Evolutionary conservation across 1,140 invertebrate genomes (phyloP), one percentile per base, ranked within the genome.

Genomic region (Cardiocondyla obscurior): DNA sequence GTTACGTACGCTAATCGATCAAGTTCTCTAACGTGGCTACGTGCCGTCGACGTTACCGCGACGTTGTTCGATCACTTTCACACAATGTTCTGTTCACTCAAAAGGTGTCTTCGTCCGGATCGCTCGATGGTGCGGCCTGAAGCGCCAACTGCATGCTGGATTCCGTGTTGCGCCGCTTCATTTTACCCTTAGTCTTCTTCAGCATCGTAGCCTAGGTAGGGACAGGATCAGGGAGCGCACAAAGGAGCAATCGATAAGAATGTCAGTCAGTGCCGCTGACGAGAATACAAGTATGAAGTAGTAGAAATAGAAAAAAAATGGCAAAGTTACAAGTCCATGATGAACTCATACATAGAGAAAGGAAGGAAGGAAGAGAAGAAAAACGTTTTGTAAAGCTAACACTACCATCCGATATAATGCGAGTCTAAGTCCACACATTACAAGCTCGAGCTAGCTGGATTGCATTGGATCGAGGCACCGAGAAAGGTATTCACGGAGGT

Each of bases 141-240:
- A 96, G 94, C 49, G 95, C 94, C 73, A 95, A 92, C 85, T 94
- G 94, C 94, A 98, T 98, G 81, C 96, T 96, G 81, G 98, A 97
- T 95, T 98, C 97, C 82, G 98, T 98, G 94, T 99, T 98, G 91
- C 98, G 96, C 82, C 98, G 95, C 95, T 98, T 98, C 95, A 99
- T 98, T 96, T 98, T 99, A 92, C 96, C 97, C 95, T 98, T 99
- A 95, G 96, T 96, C 95, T 97, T 97, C 96, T 97, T 97, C 95
- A 97, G 95, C 97, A 97, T 97, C 92, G 97, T 97, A 89, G 97
- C 97, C 97, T 97, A 95, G 94, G 94, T 94, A 94, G 93, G 94
- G 93, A 93, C 87, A 93, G 92, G 90, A 94, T 93, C 91, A 93
- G 92, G 70, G 92, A 88, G 91, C 93, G 89, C 91, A 92, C 85